Evolutionary conservation across 37 sponge, comb jelly and placozoan genomes (phyloP), one percentile per base, ranked within the genome.

Genomic region (Theonella swinhoei): DNA sequence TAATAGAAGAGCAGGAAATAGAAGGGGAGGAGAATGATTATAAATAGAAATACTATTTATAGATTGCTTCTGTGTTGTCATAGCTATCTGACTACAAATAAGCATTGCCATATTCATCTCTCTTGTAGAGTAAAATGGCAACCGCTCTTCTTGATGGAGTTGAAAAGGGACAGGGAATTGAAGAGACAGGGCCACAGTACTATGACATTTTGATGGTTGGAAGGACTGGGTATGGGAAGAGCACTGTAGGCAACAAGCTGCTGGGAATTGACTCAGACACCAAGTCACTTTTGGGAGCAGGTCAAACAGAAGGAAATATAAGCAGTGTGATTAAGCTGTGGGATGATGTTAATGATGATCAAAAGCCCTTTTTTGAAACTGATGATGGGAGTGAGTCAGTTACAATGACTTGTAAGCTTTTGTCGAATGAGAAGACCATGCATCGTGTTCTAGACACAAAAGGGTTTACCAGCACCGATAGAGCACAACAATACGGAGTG

Each of bases 181-280:
- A n/a, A n/a, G 54, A 14, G 14, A 14, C 7, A 47, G 54, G 14
- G 14, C 14, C 54, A 7, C 14, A 14, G 11, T 85, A 85, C 68
- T 85, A 31, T 26, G 77, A 85, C 37, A 40, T 87, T 64, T 38
- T 87, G 68, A 3, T 87, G 26, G 0, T 87, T 23, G 87, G 87
- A 3, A 61, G 34, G 40, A 68, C 87, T 0, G 87, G 87, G 36
- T 30, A 64, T 38, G 87, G 87, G 3, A 87, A 87, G 40, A 87
- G 68, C 61, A 80, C 81, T n/a, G 66, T 80, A 24, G 87, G 67
- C 7, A 76, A 87, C 43, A 87, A 87, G 54, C 26, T 87, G 4
- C 60, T 87, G 14, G 54, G 54, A 7, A 14, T 47, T 14, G 54
- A 47, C 14, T 14, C 54, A 14, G 54, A 47, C 7, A 47, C 54